Conservation (phyloP, 2,888 invertebrate species). For the Tetanocera ferruginea region DNA sequence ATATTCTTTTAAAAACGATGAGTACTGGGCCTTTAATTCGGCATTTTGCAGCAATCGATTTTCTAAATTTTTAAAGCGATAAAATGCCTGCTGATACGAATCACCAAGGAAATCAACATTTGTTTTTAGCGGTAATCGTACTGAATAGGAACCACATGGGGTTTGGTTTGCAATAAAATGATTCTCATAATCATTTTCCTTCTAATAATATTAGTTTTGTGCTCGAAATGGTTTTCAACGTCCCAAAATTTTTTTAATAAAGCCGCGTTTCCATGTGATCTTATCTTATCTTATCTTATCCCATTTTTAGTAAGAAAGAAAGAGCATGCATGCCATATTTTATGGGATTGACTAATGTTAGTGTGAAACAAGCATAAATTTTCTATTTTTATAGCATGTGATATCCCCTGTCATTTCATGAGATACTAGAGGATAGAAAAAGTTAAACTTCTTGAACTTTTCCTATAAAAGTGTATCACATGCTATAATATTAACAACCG, state of each 20-base stretch:
- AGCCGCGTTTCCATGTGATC: too few relatives aligned
- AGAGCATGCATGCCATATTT: too few relatives aligned
- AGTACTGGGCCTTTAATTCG: constrained; percentile 35
- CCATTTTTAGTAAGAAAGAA: too few relatives aligned
- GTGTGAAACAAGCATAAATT: too few relatives aligned
- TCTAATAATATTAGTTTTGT: neutral
- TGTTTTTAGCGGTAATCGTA: constrained; percentile 40
- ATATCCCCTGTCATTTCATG: too few relatives aligned
- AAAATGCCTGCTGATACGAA: constrained; percentile 40
- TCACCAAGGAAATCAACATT: constrained; percentile 35
- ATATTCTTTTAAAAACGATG: constrained; percentile 34
- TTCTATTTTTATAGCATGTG: too few relatives aligned
- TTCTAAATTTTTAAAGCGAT: constrained; percentile 44
- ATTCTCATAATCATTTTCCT: constrained; percentile 40
- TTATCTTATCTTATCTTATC: too few relatives aligned
- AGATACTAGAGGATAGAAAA: too few relatives aligned
- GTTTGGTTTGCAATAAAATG: constrained; percentile 39
- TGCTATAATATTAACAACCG: too few relatives aligned
- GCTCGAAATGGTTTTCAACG: neutral
- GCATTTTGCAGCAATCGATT: constrained; percentile 35
- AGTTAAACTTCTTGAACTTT: too few relatives aligned
- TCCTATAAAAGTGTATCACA: too few relatives aligned
- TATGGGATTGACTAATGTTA: too few relatives aligned
- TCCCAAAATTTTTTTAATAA: neutral
- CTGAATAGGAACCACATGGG: constrained; percentile 32